Percentiles rank a stretch among this genome's conserved stretches.
Conservation (phyloP, 2,888 invertebrate species). For the Dasysyrphus tricinctus region DNA sequence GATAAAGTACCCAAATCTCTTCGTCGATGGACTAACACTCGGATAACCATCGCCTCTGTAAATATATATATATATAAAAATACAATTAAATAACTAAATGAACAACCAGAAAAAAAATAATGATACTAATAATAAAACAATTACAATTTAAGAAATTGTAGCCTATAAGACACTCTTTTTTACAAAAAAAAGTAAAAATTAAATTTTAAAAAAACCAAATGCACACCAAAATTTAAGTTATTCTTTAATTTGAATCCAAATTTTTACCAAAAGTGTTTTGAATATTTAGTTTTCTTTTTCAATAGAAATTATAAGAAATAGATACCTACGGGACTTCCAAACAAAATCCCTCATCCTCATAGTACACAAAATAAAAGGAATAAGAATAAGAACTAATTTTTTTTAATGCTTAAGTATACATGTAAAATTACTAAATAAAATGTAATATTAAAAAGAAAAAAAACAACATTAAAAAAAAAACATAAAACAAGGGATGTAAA, state of each 20-base stretch:
- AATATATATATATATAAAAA: constrained; percentile 79
- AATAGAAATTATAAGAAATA: constrained; percentile 48
- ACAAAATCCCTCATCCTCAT: constrained; percentile 56
- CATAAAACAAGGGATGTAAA: constrained; percentile 80
- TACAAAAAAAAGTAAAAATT: constrained; percentile 76
- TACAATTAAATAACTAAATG: constrained; percentile 72
- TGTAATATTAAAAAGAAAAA: constrained; percentile 57
- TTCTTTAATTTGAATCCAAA: constrained; percentile 32
- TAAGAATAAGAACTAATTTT: constrained; percentile 52
- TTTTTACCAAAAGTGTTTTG: constrained; percentile 25
- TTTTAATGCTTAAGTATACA: constrained; percentile 69
- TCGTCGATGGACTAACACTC: constrained; percentile 80
- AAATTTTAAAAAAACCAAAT: constrained; percentile 46
- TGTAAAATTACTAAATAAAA: constrained; percentile 66
- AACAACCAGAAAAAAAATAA: constrained; percentile 74
- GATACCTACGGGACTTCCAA: constrained; percentile 55
- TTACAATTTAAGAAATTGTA: constrained; percentile 77
- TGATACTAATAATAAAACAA: constrained; percentile 69
- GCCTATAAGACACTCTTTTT: constrained; percentile 76
- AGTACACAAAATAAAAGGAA: constrained; percentile 53
- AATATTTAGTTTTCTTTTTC: neutral
- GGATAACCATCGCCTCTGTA: constrained; percentile 82
- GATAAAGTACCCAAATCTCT: constrained; percentile 83
- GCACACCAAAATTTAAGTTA: constrained; percentile 39
- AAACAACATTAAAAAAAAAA: constrained; percentile 47